A percentile compares a stretch with the other conserved stretches of the same genome.
Evolutionary conservation across 2,797 vertebrate genomes (phyloP).

Genomic region (Aulostomus chinensis): DNA sequence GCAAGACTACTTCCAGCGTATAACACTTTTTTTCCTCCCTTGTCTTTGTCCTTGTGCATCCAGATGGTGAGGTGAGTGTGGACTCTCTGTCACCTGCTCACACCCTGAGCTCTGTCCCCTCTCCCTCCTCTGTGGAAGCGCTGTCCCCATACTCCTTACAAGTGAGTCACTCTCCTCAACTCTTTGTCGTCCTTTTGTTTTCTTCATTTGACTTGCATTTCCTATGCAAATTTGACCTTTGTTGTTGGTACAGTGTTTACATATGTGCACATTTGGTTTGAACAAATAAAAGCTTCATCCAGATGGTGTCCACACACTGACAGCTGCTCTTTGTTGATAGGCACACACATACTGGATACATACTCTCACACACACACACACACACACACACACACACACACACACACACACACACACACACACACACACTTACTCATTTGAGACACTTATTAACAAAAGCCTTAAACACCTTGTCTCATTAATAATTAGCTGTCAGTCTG

Average conservation of each 20-base stretch:
- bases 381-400: too few relatives aligned
- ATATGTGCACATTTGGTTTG: conserved; percentile 14
- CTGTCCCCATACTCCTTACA: conserved; percentile 81
- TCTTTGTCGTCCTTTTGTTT: conserved; percentile 19
- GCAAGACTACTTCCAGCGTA: not conserved
- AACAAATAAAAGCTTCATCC: conserved; percentile 23
- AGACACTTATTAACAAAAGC: conserved; percentile 70
- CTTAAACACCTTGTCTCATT: conserved; percentile 77
- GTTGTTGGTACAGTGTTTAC: conserved; percentile 26
- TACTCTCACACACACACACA: too few relatives aligned
- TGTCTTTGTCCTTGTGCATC: conserved; percentile 64
- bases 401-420: too few relatives aligned
- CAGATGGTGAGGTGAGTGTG: conserved; percentile 80
- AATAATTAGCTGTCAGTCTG: conserved; percentile 62
- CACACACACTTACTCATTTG: conserved; percentile 38
- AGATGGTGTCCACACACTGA: conserved; percentile 62
- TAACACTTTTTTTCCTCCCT: conserved; percentile 18
- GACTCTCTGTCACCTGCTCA: conserved; percentile 84
- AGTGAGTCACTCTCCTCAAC: conserved; percentile 76
- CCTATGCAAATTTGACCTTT: conserved; percentile 48
- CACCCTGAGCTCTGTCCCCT: conserved; percentile 83
- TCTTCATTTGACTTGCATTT: conserved; percentile 40
- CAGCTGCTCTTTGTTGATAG: conserved; percentile 61
- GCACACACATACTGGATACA: conserved; percentile 16
- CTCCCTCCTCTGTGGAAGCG: conserved; percentile 82